These are phyloP conservation scores for Cryptus viduatorius DNA, from an alignment of 2,888 invertebrate species.

Conservation along the genomic window DNA sequence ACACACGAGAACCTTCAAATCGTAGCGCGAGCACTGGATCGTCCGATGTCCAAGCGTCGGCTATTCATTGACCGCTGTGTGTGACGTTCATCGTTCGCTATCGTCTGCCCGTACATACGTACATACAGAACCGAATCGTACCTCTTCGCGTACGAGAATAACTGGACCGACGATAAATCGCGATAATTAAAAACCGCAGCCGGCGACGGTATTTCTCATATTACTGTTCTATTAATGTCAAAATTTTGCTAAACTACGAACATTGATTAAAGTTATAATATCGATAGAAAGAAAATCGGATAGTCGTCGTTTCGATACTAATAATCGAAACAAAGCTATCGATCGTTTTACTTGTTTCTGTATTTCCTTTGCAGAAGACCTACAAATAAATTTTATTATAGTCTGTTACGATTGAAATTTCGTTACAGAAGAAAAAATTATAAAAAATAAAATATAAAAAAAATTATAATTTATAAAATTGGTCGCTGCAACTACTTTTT, in stretches of 20 bases:
- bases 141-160: background rate
- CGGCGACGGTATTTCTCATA: background rate
- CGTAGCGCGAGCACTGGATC: conserved; percentile 24
- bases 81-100: conserved; percentile 46
- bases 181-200: conserved; percentile 10
- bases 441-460: too few species aligned
- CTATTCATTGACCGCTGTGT: conserved; percentile 19
- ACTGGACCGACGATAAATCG: conserved; percentile 12
- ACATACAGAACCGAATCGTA: background rate
- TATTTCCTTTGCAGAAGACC: background rate
- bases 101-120: background rate
- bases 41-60: conserved; percentile 13
- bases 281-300: background rate
- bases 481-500: too few species aligned
- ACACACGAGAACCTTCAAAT: conserved; percentile 50
- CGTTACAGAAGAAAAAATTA: too few species aligned
- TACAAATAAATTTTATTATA: too few species aligned
- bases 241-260: background rate
- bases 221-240: background rate
- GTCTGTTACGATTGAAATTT: too few species aligned
- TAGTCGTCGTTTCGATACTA: background rate
- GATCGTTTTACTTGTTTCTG: background rate
- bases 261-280: background rate
- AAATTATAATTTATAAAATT: too few species aligned
- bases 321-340: background rate